Percentiles rank a stretch among this genome's conserved stretches.
These are phyloP conservation scores for Sebastes diploproa DNA, from an alignment of 2,797 vertebrate species.

Conservation along the genomic window DNA sequence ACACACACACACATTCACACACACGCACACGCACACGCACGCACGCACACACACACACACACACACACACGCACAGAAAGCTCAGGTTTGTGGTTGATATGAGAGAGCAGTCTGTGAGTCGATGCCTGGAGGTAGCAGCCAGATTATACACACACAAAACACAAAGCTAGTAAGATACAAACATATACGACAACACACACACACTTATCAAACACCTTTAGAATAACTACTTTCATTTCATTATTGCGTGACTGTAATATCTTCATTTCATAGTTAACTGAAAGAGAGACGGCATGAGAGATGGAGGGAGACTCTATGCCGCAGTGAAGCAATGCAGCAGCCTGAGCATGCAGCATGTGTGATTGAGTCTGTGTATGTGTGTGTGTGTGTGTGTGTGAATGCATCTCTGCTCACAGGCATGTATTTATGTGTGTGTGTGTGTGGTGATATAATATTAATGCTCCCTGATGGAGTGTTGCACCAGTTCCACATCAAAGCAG, in stretches of 20 bases:
- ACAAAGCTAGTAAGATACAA: neutral
- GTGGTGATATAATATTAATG: slow-evolving; percentile 70
- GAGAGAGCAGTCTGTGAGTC: neutral
- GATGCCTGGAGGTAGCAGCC: neutral
- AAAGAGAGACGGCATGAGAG: neutral
- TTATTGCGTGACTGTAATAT: neutral
- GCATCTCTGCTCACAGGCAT: slow-evolving; percentile 12
- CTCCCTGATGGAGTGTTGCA: slow-evolving; percentile 68
- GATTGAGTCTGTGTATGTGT: neutral
- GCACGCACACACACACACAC: neutral
- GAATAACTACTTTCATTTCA: neutral
- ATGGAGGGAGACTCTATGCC: slow-evolving; percentile 10
- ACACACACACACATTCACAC: neutral
- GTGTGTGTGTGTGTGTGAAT: neutral
- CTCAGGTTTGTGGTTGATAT: slow-evolving; percentile 5
- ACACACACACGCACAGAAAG: neutral
- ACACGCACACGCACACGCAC: neutral
- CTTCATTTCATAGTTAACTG: neutral
- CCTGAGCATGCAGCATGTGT: slow-evolving; percentile 23
- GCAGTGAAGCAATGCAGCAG: slow-evolving; percentile 48
- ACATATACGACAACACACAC: neutral
- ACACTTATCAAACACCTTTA: neutral
- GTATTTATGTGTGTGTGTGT: slow-evolving; percentile 3
- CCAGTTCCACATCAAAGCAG: slow-evolving; percentile 72
- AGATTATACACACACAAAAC: neutral